These are phyloP conservation scores for Agapornis roseicollis DNA, from an alignment of 2,113 vertebrate species.

Conservation along the genomic window DNA sequence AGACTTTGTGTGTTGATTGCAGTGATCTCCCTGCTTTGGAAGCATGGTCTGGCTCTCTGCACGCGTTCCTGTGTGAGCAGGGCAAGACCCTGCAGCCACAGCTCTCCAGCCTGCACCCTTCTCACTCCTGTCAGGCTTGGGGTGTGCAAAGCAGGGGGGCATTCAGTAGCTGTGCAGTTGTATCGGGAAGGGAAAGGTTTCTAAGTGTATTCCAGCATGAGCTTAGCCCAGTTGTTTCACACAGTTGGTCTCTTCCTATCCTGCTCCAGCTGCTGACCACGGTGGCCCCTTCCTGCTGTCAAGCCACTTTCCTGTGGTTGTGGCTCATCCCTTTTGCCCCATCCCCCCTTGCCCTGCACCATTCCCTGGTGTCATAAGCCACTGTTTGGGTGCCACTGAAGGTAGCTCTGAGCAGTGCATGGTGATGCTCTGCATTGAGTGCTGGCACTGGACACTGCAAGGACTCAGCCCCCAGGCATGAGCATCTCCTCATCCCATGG, in stretches of 20 bases:
- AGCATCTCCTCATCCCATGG: neutral
- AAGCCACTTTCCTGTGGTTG: neutral
- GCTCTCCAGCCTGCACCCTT: neutral
- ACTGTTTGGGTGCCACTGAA: fast-evolving
- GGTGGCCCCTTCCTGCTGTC: neutral
- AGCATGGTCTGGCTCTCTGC: neutral
- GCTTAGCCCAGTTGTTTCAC: neutral
- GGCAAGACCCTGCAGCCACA: neutral
- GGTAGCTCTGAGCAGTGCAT: neutral
- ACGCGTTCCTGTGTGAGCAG: neutral
- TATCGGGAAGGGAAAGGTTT: neutral
- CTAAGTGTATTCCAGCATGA: fast-evolving
- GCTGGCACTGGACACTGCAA: neutral
- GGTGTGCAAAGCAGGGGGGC: neutral
- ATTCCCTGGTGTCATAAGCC: neutral
- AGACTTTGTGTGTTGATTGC: fast-evolving
- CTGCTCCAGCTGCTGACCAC: neutral
- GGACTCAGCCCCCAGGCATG: fast-evolving
- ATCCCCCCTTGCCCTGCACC: fast-evolving
- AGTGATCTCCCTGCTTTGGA: neutral
- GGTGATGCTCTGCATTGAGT: neutral
- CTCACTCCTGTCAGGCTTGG: neutral
- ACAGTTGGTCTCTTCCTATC: neutral
- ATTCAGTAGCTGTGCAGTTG: neutral
- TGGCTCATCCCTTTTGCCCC: neutral